Evolutionary conservation across 1,140 invertebrate species (phyloP).

Genomic region (Ladona fulva): DNA sequence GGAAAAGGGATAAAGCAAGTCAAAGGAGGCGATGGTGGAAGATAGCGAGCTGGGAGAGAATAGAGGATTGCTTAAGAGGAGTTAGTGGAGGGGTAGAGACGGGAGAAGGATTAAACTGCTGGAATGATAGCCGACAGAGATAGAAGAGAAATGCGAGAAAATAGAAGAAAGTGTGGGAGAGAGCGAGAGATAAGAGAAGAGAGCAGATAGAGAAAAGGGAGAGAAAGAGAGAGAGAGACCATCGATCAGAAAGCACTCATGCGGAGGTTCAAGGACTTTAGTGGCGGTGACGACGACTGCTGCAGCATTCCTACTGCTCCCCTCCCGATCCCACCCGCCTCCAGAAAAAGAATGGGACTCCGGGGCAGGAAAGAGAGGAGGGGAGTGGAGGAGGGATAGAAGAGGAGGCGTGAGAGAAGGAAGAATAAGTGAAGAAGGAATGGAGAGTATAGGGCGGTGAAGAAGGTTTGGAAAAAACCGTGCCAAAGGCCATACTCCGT

Average conservation of each 20-base stretch:
- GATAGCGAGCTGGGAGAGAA: too few species aligned
- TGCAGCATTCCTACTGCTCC: neutral
- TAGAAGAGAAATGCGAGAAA: neutral
- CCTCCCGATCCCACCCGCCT: neutral
- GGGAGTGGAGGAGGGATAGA: neutral
- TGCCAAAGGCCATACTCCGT: neutral
- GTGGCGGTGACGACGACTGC: neutral
- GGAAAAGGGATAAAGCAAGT: too few species aligned
- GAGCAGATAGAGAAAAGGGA: too few species aligned
- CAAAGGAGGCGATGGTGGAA: too few species aligned
- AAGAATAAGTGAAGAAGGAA: neutral
- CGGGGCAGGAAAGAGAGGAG: neutral
- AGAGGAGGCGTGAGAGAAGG: neutral
- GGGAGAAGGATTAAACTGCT: too few species aligned
- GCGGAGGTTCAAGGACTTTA: neutral
- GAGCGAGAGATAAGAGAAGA: neutral
- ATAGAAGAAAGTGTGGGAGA: neutral
- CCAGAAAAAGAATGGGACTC: neutral
- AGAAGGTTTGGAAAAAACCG: neutral
- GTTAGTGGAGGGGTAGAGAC: too few species aligned
- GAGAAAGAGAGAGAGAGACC: neutral
- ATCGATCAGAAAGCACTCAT: conserved; percentile 5
- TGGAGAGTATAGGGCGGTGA: neutral
- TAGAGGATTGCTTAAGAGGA: too few species aligned
- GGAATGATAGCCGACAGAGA: too few species aligned